Evolutionary conservation across 2,888 invertebrate genomes (phyloP), one percentile per base, ranked within the genome.

Genomic region (Alcis repandata): DNA sequence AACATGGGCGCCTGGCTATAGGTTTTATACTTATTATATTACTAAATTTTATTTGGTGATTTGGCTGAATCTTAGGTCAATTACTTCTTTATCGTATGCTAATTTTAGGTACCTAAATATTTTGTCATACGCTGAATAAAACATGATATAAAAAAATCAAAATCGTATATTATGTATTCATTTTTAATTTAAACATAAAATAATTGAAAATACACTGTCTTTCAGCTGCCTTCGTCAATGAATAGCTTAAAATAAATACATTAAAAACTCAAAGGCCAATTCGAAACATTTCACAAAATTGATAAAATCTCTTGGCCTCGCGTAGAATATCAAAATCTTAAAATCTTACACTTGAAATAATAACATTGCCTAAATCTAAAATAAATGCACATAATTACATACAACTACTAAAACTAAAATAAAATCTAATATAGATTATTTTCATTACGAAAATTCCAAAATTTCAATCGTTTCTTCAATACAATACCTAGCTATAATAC

Each of bases 81-180:
- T n/a, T n/a, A n/a, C n/a, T n/a, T n/a, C n/a, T n/a, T n/a, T n/a
- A n/a, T n/a, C n/a, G n/a, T n/a, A n/a, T n/a, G n/a, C n/a, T n/a
- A 7, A 22, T 45, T 20, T 20, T 20, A 10, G 19, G 2, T 45
- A 10, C 11, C 20, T 38, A 38, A 19, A 38, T 20, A 6, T 17
- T 15, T 2, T n/a, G n/a, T 20, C 17, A 1, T 17, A 32, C 4
- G 13, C 15, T 36, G 20, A 65, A 49, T 63, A 58, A 69, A 69
- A 69, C 45, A 63, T n/a, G 7, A 0, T 6, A 19, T 57, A 43
- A 60, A 67, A 69, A 69, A 57, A 64, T 67, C 63, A 64, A 69
- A 67, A 64, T 69, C 52, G 59, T 69, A 66, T 69, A 69, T 69
- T 66, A 56, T 69, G 63, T 69, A 69, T 69, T 66, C 66, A 63